Base-by-base conservation (phyloP, 1,140 invertebrate genomes). In the Trissolcus basalis region DNA sequence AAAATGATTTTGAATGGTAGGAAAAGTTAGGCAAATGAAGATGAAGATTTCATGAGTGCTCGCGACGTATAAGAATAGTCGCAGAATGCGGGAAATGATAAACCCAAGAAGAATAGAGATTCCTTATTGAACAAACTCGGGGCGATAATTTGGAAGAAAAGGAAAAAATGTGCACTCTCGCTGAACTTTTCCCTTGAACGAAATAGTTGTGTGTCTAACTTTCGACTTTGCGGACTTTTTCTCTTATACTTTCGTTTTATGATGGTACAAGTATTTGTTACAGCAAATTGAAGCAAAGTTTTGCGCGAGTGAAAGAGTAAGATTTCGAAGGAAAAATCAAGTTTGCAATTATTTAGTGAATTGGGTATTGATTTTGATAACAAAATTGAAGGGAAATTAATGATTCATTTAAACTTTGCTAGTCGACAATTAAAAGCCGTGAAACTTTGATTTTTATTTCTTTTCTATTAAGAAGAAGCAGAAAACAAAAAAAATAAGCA, bases 201-300 rank as follows among this genome's bases (percentile, higher is more conserved):
- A 63, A 71, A 71, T 63, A 71, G 51, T 71, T 71, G 35, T 58
- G 59, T 51, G 54, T 48, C 56, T 47, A 64, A 72, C 69, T 72
- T 72, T 72, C 59, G 60, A 72, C 69, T 72, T 63, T 51, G 41
- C 51, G 15, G 51, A 61, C 67, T 70, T 61, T 50, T 56, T 44
- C 50, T 44, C 15, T 61, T 56, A 71, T 56, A 71, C 51, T 63
- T 63, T 15, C 39, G 41, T 56, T 71, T 71, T 71, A 71, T 58
- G 59, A 63, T 41, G 68, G 51, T 27, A 44, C 51, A 58, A 63
- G 53, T 51, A 50, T 63, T 71, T 71, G 59, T 71, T 56, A 51
- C 68, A 51, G 36, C 27, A 71, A 71, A 71, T 71, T 71, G 68
- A 50, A 63, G 45, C 35, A 15, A 58, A 71, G 51, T 71, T 71